These are phyloP conservation scores for Tragulus kanchil DNA, from an alignment of 2,113 vertebrate species.

Conservation along the genomic window DNA sequence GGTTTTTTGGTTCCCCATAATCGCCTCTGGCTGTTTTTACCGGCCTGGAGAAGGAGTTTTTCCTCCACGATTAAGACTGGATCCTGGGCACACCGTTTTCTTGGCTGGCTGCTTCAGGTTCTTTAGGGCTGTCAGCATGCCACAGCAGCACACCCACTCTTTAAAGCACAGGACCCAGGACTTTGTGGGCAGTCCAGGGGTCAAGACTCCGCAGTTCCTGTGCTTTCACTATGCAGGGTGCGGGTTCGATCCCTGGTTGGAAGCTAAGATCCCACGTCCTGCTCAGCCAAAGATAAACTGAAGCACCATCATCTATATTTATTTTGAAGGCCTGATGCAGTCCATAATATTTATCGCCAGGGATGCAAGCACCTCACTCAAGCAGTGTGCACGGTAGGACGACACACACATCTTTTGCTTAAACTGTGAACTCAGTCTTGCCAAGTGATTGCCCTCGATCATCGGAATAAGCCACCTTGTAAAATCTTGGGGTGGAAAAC, in stretches of 20 bases:
- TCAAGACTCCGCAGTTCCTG: background rate
- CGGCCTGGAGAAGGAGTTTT: background rate
- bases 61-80: background rate
- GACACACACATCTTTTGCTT: background rate
- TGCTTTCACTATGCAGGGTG: background rate
- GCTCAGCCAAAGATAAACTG: background rate
- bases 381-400: conserved; percentile 94
- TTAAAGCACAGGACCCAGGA: background rate
- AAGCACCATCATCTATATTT: conserved; percentile 49
- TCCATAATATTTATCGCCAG: conserved; percentile 90
- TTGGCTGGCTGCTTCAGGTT: background rate
- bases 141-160: rapidly evolving
- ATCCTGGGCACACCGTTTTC: background rate
- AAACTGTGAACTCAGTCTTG: background rate
- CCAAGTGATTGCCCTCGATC: background rate
- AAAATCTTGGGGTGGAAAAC: background rate
- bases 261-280: background rate
- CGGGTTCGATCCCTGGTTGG: background rate
- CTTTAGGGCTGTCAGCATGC: background rate
- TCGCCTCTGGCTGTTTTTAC: background rate
- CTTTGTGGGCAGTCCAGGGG: background rate
- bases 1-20: background rate
- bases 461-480: background rate
- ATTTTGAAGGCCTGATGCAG: conserved; percentile 93
- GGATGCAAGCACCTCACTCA: conserved; percentile 96